Evolutionary conservation across 2,113 vertebrate genomes (phyloP), one percentile per base, ranked within the genome.

Genomic region (Crocuta crocuta): DNA sequence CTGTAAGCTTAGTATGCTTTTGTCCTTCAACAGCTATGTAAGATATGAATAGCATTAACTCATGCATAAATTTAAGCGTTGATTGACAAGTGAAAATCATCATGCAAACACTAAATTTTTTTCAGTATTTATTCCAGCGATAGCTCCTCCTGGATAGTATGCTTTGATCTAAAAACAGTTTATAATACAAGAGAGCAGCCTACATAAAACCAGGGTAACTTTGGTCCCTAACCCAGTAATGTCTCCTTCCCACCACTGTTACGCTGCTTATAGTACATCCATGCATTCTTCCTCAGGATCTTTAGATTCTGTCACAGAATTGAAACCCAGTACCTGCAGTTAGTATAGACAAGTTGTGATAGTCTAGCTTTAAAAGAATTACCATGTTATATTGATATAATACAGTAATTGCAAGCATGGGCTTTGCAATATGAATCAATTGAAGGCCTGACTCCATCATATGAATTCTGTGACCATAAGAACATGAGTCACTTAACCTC

Each of bases 31-130:
- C 3, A 95, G 28, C 43, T 74, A 31, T 61, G 33, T 8, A 95
- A 86, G 19, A 89, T 73, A 71, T 28, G 19, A 84, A 81, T 48
- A 93, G 50, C 21, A 80, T 95, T 95, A 66, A 31, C 66, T 89
- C 63, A n/a, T 82, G 33, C 33, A 68, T 90, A 87, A 65, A 53
- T 70, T 84, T 71, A 63, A 95, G 48, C 21, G 87, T 92, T 7
- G 21, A 48, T 12, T 68, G 31, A 68, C 13, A 92, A 63, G 28
- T 95, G 26, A 66, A 90, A 89, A 84, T 70, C 28, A 26, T 80
- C 79, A 76, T 58, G 28, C 11, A 90, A 43, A 17, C 24, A 11
- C 16, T 43, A 43, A 68, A 39, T 9, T 68, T 24, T 26, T 92
- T 65, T 55, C 79, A 24, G 13, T 88, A n/a, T 78, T 91, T 43